These are phyloP conservation scores for Coluber constrictor DNA, from an alignment of 2,797 vertebrate genomes.

Conservation along the genomic window DNA sequence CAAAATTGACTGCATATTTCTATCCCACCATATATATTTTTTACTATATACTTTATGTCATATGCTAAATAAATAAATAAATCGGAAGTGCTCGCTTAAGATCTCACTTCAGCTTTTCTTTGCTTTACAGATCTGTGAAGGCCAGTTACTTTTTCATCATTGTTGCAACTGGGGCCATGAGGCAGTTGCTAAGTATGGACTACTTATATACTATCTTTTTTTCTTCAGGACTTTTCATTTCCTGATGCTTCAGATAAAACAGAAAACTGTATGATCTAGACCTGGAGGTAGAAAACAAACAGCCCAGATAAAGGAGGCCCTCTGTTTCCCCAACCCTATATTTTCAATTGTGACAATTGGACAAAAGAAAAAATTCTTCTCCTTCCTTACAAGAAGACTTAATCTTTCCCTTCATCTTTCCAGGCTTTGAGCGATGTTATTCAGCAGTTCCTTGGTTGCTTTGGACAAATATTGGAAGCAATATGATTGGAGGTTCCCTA, in stretches of 20 bases:
- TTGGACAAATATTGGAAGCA: constrained; percentile 37
- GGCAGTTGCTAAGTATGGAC: not conserved
- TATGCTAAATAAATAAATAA: not conserved
- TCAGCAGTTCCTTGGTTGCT: constrained; percentile 24
- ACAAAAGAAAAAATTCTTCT: not conserved
- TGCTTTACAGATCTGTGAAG: not conserved
- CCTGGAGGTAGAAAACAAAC: not conserved
- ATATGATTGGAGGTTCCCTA: constrained; percentile 57
- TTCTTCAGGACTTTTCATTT: not conserved
- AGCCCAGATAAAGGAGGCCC: not conserved
- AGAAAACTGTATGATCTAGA: not conserved
- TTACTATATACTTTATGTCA: not conserved
- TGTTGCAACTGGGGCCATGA: not conserved
- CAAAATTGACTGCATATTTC: not conserved
- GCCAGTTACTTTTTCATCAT: not conserved
- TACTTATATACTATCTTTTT: not conserved
- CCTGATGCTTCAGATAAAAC: not conserved
- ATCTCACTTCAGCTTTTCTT: not conserved
- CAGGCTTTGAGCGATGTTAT: not conserved
- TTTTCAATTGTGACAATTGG: not conserved
- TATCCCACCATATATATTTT: not conserved
- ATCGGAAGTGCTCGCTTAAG: not conserved
- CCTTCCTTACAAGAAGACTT: not conserved
- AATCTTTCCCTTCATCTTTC: not conserved
- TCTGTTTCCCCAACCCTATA: not conserved